Evolutionary conservation across 2,113 vertebrate species (phyloP).

Genomic region (Trematomus loennbergii): DNA sequence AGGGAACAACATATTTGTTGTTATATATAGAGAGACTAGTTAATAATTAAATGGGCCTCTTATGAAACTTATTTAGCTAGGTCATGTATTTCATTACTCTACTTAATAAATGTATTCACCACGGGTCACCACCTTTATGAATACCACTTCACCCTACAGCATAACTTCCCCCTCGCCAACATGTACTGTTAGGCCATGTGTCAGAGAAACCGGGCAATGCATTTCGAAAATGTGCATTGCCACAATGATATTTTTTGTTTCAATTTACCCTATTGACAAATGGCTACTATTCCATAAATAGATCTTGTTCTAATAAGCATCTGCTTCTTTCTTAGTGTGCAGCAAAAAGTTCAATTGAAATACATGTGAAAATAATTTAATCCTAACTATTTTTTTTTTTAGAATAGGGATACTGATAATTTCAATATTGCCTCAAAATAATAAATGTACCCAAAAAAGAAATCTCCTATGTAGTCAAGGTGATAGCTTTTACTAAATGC

Average conservation of each 20-base stretch:
- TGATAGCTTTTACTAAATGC: not conserved
- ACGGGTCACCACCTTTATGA: conserved; percentile 46
- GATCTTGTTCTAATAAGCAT: not conserved
- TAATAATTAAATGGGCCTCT: conserved; percentile 48
- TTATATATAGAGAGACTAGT: conserved; percentile 21
- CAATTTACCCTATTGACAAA: not conserved
- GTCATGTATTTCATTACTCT: conserved; percentile 59
- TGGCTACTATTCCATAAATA: not conserved
- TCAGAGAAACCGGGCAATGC: not conserved
- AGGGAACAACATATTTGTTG: conserved; percentile 40
- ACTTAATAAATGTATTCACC: conserved; percentile 58
- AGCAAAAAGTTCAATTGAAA: not conserved
- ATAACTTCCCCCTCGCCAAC: not conserved
- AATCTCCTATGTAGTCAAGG: not conserved
- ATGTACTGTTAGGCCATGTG: conserved; percentile 3
- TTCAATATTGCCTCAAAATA: not conserved
- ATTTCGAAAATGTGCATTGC: not conserved
- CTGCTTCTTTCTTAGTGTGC: not conserved
- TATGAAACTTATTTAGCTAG: conserved; percentile 52
- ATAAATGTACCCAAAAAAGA: not conserved
- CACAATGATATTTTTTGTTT: not conserved
- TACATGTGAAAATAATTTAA: not conserved
- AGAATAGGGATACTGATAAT: not conserved
- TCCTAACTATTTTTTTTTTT: too few species aligned
- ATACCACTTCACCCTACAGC: conserved; percentile 36